A percentile compares a stretch with the other conserved stretches of the same genome.
phyloP scores from a whole-genome alignment of 2,797 vertebrate species.

The Artibeus lituratus region DNA sequence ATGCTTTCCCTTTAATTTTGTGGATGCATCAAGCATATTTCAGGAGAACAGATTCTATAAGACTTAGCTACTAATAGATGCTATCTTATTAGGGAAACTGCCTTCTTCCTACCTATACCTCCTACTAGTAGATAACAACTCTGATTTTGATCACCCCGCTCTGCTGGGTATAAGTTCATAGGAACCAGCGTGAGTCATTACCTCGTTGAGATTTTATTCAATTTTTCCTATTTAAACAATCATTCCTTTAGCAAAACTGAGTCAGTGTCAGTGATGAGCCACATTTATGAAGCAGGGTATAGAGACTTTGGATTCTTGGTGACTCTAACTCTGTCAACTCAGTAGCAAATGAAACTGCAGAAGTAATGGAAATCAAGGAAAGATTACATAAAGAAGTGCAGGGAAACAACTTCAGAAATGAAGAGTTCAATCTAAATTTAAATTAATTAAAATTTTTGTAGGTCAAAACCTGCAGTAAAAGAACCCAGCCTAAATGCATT shows the following conservation, averaged over 20 bases:
- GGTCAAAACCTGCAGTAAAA: constrained; percentile 8
- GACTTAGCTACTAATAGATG: constrained; percentile 35
- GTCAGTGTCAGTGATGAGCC: background rate
- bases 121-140: constrained; percentile 56
- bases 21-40: background rate
- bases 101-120: constrained; percentile 63
- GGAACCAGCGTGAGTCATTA: constrained; percentile 54
- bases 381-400: constrained; percentile 17
- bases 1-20: background rate
- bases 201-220: constrained; percentile 15
- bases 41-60: background rate
- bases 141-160: background rate
- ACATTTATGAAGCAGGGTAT: background rate
- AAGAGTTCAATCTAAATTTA: constrained; percentile 45
- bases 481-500: background rate
- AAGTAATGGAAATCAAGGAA: background rate
- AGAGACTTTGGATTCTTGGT: background rate
- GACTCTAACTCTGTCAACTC: background rate
- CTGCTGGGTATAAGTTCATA: constrained; percentile 44
- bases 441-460: constrained; percentile 30
- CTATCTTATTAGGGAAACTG: constrained; percentile 51
- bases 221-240: constrained; percentile 32
- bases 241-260: background rate
- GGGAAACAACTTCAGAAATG: constrained; percentile 36
- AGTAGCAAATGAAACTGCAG: background rate